Conservation (phyloP, 2,888 invertebrate genomes). For the Beris morrisii region DNA sequence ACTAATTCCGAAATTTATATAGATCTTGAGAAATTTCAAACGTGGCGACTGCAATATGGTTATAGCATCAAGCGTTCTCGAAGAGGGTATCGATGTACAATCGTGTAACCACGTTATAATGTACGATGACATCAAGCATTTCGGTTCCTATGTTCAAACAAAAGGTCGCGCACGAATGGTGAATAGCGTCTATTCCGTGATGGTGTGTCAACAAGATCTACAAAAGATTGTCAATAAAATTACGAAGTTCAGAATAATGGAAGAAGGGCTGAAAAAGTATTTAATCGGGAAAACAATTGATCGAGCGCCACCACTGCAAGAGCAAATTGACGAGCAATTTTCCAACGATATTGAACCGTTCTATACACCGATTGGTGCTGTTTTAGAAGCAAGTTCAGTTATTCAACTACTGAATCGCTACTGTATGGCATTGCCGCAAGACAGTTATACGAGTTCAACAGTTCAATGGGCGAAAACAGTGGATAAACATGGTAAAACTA, state of each 20-base stretch:
- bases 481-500: slow-evolving; percentile 43
- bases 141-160: slow-evolving; percentile 84
- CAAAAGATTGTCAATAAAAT: slow-evolving; percentile 53
- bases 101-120: slow-evolving; percentile 78
- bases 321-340: slow-evolving; percentile 63
- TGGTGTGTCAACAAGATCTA: slow-evolving; percentile 55
- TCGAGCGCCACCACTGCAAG: slow-evolving; percentile 59
- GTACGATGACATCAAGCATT: slow-evolving; percentile 71
- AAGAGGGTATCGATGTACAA: slow-evolving; percentile 88
- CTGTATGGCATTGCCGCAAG: slow-evolving; percentile 74
- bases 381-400: slow-evolving; percentile 44
- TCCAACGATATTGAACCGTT: slow-evolving; percentile 50
- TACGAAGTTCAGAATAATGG: slow-evolving; percentile 57
- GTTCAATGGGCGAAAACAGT: slow-evolving; percentile 54
- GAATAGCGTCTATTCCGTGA: slow-evolving; percentile 64
- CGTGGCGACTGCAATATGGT: slow-evolving; percentile 65
- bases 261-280: slow-evolving; percentile 60
- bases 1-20: slow-evolving; percentile 27
- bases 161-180: slow-evolving; percentile 80
- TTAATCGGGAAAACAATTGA: slow-evolving; percentile 62
- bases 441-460: slow-evolving; percentile 69
- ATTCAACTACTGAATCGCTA: slow-evolving; percentile 72
- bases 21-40: slow-evolving; percentile 61
- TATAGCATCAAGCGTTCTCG: slow-evolving; percentile 78
- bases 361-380: slow-evolving; percentile 45